These are phyloP conservation scores for Helogale parvula DNA, from an alignment of 2,113 vertebrate genomes.

Conservation along the genomic window DNA sequence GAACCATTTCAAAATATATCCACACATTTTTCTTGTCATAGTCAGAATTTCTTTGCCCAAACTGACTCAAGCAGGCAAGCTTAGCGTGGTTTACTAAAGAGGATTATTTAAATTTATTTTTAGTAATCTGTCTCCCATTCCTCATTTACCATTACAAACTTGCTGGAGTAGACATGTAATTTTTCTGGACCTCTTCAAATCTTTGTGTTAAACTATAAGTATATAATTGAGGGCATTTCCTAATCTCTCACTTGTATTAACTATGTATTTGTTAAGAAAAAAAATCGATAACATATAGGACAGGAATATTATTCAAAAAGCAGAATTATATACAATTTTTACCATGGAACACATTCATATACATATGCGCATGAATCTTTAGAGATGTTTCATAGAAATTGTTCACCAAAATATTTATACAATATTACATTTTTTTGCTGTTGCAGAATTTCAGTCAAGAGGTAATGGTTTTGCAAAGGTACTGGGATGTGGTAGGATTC, in stretches of 20 bases:
- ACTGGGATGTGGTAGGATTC: neutral
- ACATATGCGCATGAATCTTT: neutral
- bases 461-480: neutral
- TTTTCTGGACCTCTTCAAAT: constrained; percentile 29
- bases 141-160: constrained; percentile 25
- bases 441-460: constrained; percentile 4
- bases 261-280: neutral
- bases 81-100: constrained; percentile 33
- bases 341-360: neutral
- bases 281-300: neutral
- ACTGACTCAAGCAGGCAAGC: constrained; percentile 9
- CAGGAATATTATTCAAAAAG: neutral
- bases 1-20: constrained; percentile 28
- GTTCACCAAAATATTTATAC: neutral
- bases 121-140: constrained; percentile 44
- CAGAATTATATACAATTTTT: neutral
- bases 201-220: neutral
- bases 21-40: constrained; percentile 43
- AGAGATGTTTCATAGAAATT: neutral
- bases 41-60: constrained; percentile 43
- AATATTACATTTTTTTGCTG: neutral
- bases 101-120: constrained; percentile 68
- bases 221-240: neutral
- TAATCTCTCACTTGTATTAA: neutral
- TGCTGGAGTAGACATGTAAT: constrained; percentile 9